Percentiles rank a stretch among this genome's conserved stretches.
These are phyloP conservation scores for Drosophila planitibia DNA, from an alignment of 2,888 invertebrate genomes.

Conservation along the genomic window DNA sequence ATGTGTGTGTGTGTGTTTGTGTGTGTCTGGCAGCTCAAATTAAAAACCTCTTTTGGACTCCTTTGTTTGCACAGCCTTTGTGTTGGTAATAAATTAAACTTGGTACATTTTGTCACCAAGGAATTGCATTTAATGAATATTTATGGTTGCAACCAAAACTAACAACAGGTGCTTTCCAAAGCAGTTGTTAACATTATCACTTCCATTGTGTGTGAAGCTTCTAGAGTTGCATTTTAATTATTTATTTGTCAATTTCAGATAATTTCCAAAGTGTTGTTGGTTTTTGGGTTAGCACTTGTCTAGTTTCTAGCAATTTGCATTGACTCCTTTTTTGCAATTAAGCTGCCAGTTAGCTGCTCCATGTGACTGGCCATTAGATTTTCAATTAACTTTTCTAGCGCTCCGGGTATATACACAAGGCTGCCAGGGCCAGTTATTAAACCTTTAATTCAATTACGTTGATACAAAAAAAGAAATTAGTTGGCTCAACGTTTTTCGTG, in stretches of 20 bases:
- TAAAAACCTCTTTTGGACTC: constrained; percentile 65
- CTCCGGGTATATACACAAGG: constrained; percentile 1
- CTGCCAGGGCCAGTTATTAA: constrained; percentile 65
- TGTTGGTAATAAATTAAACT: constrained; percentile 72
- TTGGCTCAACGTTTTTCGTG: constrained; percentile 62
- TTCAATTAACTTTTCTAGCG: constrained; percentile 66
- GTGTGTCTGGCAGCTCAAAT: constrained; percentile 51
- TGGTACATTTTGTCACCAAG: constrained; percentile 74
- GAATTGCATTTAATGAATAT: constrained; percentile 73
- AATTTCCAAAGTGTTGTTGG: not conserved
- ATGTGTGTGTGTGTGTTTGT: constrained; percentile 10
- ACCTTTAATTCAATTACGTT: constrained; percentile 75
- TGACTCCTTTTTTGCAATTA: constrained; percentile 47
- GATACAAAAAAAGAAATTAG: constrained; percentile 51
- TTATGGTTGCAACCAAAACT: constrained; percentile 54
- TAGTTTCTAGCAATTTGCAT: constrained; percentile 36
- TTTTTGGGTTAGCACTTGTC: not conserved
- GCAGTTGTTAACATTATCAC: constrained; percentile 31
- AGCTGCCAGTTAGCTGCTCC: constrained; percentile 31
- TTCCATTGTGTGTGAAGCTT: constrained; percentile 22
- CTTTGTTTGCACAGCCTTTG: constrained; percentile 54
- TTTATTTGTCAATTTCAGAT: constrained; percentile 29
- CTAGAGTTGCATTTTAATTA: constrained; percentile 47
- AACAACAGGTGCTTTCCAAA: constrained; percentile 29
- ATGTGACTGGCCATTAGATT: constrained; percentile 52